phyloP scores from a whole-genome alignment of 2,888 invertebrate species.

The Leucophenga maculata region DNA sequence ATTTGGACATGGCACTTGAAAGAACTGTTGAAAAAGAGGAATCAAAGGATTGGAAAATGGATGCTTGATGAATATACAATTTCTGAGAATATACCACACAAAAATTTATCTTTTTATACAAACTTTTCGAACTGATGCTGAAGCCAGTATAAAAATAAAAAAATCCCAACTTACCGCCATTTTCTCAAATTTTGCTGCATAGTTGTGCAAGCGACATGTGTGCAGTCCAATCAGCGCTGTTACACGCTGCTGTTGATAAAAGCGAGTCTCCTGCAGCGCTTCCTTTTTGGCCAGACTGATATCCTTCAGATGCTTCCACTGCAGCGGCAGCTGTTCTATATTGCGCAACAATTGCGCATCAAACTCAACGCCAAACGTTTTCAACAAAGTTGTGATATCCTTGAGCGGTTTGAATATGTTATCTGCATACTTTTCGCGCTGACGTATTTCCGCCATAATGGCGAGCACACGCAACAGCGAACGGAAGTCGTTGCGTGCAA shows the following conservation, averaged over 20 bases:
- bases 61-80: no score
- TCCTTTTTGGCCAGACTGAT: constrained; percentile 87
- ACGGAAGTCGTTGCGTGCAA: constrained; percentile 87
- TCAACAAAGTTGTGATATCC: constrained; percentile 87
- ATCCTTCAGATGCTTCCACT: constrained; percentile 90
- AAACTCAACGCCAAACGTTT: constrained; percentile 89
- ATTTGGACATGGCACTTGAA: constrained; percentile 78
- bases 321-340: constrained; percentile 88
- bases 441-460: constrained; percentile 80
- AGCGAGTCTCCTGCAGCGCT: constrained; percentile 87
- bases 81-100: no score
- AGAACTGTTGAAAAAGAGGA: constrained; percentile 73
- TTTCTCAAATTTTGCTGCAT: constrained; percentile 81
- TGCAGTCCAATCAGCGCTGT: constrained; percentile 86
- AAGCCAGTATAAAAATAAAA: neutral
- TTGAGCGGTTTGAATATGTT: constrained; percentile 91
- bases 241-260: constrained; percentile 88
- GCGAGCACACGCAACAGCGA: constrained; percentile 88
- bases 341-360: constrained; percentile 84
- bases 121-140: neutral
- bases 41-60: no score
- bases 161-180: constrained; percentile 52
- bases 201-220: constrained; percentile 84
- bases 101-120: neutral
- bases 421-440: constrained; percentile 84